Evolutionary conservation across 64 coral and sea anemone species (phyloP).

Genomic region (Porites australiensis): DNA sequence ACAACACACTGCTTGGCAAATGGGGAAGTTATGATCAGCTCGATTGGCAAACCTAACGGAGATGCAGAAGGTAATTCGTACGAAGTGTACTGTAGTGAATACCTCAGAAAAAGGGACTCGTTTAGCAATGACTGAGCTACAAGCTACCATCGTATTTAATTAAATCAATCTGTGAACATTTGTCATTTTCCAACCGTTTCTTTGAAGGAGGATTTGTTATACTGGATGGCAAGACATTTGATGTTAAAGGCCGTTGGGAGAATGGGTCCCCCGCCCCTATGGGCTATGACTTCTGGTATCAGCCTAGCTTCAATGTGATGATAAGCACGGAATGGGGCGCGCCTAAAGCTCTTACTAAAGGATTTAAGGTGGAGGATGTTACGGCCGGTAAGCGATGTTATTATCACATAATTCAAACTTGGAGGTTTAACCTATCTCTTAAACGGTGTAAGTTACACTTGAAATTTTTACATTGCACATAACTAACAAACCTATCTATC

Average conservation of each 20-base stretch:
- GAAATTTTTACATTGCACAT: too few species aligned
- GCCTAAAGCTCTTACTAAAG: constrained; percentile 74
- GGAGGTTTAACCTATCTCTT: too few species aligned
- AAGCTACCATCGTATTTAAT: too few species aligned
- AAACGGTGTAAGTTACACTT: too few species aligned
- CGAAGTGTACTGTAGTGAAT: neutral
- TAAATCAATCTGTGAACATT: too few species aligned
- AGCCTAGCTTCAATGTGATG: constrained; percentile 93
- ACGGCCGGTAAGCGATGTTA: constrained; percentile 50
- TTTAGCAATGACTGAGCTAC: too few species aligned
- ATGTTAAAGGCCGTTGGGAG: constrained; percentile 94
- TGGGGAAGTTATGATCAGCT: constrained; percentile 93
- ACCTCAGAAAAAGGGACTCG: too few species aligned
- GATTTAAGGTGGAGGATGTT: constrained; percentile 85
- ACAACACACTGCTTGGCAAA: constrained; percentile 92
- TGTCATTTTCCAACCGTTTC: neutral
- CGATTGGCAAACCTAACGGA: constrained; percentile 84
- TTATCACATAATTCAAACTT: neutral
- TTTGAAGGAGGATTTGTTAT: constrained; percentile 88
- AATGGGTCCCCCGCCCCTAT: constrained; percentile 54
- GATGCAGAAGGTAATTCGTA: constrained; percentile 64
- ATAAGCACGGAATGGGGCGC: constrained; percentile 94
- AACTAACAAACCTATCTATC: too few species aligned
- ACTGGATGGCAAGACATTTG: constrained; percentile 91
- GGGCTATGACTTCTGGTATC: constrained; percentile 99